Evolutionary conservation across 2,888 invertebrate genomes (phyloP), one percentile per base, ranked within the genome.

Genomic region (Mycogona germanica): DNA sequence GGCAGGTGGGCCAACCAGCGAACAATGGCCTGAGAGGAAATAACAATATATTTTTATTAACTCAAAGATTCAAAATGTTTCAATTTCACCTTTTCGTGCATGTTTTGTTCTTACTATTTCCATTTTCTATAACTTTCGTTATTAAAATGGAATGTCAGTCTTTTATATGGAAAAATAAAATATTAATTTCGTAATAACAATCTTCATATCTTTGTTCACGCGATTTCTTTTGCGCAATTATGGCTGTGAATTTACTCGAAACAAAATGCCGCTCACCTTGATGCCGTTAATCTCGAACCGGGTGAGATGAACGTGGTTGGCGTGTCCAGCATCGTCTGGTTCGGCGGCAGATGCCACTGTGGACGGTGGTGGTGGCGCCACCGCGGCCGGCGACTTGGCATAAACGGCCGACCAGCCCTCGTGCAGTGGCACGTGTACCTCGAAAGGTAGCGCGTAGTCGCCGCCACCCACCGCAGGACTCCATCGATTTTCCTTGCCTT

Each of bases 1-100:
- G 95, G 89, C 64, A 95, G 72, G 67, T 85, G 83, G 66, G 91
- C 88, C 19, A 96, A 74, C 73, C 88, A 93, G 78, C 87, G 82
- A 21, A 93, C 87, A 62, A 96, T 87, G 50, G 87, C 87, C 61
- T 61, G 25, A 35, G n/a, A n/a, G n/a, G n/a, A 57, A 57, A n/a
- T 12, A 19, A 37, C 2, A 14, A 30, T 44, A 53, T 14, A n/a
- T 48, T 28, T 17, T 47, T 3, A 28, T 30, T 2, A n/a, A n/a
- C n/a, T n/a, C n/a, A n/a, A n/a, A n/a, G n/a, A n/a, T n/a, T n/a
- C n/a, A n/a, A n/a, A n/a, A n/a, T n/a, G n/a, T n/a, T n/a, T n/a
- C n/a, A n/a, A n/a, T n/a, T n/a, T n/a, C n/a, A n/a, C n/a, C n/a
- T n/a, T n/a, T n/a, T n/a, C n/a, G n/a, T n/a, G n/a, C n/a, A n/a